These are phyloP conservation scores for Mixornis gularis DNA, from an alignment of 2,113 vertebrate species.

Conservation along the genomic window DNA sequence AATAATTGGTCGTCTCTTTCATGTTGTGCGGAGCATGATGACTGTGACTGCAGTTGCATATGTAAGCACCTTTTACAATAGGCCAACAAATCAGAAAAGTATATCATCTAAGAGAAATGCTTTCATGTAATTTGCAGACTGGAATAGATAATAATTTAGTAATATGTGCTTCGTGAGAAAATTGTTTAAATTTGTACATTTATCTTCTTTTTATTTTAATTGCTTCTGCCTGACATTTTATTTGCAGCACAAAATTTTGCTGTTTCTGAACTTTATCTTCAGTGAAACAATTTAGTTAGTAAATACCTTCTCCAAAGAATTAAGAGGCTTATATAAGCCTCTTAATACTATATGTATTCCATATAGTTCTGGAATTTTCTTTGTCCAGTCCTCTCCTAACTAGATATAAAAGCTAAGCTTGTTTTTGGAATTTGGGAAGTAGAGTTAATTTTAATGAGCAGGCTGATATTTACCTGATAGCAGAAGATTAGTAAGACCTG, in stretches of 20 bases:
- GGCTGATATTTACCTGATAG: not conserved
- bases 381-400: not conserved
- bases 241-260: not conserved
- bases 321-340: not conserved
- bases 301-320: not conserved
- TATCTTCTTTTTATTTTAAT: constrained; percentile 1
- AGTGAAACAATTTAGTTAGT: constrained; percentile 8
- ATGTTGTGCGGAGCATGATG: fast-evolving
- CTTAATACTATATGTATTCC: too few relatives aligned
- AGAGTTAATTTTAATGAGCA: constrained; percentile 14
- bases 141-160: not conserved
- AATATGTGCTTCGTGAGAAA: not conserved
- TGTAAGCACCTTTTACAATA: not conserved
- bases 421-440: constrained; percentile 11
- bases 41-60: not conserved
- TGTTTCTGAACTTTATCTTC: not conserved
- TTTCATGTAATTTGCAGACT: not conserved
- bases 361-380: not conserved
- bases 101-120: not conserved
- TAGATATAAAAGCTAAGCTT: not conserved
- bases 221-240: not conserved
- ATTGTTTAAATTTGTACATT: not conserved
- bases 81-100: not conserved
- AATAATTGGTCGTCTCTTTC: not conserved
- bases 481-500: not conserved